A percentile compares a stretch with the other conserved stretches of the same genome.
Conservation (phyloP, 2,113 vertebrate species). For the Perca fluviatilis region DNA sequence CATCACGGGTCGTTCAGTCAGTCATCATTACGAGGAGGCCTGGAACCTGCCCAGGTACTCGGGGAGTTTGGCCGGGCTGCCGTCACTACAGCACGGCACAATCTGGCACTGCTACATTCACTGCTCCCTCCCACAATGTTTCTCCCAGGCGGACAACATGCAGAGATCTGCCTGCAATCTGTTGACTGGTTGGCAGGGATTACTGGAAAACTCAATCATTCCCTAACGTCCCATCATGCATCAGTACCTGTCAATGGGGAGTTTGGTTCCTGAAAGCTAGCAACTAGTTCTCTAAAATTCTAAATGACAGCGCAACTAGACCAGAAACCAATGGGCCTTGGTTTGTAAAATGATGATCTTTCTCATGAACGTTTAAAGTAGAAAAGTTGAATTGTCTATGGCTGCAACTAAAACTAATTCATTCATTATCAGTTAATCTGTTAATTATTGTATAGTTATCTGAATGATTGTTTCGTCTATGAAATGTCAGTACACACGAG, state of each 20-base stretch:
- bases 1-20: constrained; percentile 32
- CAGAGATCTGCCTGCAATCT: constrained; percentile 56
- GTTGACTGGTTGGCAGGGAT: constrained; percentile 55
- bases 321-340: background rate
- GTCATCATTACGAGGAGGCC: constrained; percentile 29
- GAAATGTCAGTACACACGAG: background rate
- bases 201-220: constrained; percentile 34
- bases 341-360: background rate
- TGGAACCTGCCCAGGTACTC: constrained; percentile 50
- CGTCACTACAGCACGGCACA: constrained; percentile 34
- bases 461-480: background rate
- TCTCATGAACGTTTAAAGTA: background rate
- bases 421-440: background rate
- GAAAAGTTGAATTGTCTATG: background rate
- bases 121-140: constrained; percentile 33
- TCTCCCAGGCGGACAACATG: constrained; percentile 26
- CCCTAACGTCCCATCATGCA: constrained; percentile 36
- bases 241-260: constrained; percentile 33
- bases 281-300: background rate
- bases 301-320: background rate
- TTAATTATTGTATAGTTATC: background rate
- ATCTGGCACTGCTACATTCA: constrained; percentile 42
- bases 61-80: constrained; percentile 26
- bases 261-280: background rate
- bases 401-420: background rate